phyloP scores from a whole-genome alignment of 2,113 vertebrate species.

The Chelonoidis abingdonii region DNA sequence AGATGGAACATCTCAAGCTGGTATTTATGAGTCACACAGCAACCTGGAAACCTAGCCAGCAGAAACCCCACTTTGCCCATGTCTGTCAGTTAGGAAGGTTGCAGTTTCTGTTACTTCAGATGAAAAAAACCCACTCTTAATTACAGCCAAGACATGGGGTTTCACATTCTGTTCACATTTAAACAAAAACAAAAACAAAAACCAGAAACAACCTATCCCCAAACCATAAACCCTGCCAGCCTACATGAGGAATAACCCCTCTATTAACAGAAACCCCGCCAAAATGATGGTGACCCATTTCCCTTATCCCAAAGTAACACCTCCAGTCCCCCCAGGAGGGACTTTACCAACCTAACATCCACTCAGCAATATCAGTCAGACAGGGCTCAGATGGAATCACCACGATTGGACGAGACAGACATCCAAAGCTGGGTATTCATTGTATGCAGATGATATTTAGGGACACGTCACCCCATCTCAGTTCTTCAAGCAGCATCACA shows the following conservation, averaged over 20 bases:
- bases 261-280: neutral
- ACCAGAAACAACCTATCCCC: neutral
- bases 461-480: neutral
- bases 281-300: neutral
- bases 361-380: neutral
- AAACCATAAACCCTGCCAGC: neutral
- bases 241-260: neutral
- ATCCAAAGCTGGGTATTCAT: neutral
- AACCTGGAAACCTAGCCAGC: neutral
- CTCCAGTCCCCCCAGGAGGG: neutral
- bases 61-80: neutral
- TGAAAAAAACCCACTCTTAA: neutral
- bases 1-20: neutral
- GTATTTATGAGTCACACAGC: neutral
- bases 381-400: neutral
- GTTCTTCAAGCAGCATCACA: neutral
- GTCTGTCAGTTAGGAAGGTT: neutral
- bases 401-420: neutral
- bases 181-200: neutral
- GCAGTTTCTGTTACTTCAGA: neutral
- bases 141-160: neutral
- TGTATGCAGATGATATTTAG: accelerated
- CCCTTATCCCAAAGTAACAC: neutral
- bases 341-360: neutral
- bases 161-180: neutral